Percentiles rank a stretch among this genome's conserved stretches.
phyloP scores from a whole-genome alignment of 2,113 vertebrate genomes.

The Nibea coibor region DNA sequence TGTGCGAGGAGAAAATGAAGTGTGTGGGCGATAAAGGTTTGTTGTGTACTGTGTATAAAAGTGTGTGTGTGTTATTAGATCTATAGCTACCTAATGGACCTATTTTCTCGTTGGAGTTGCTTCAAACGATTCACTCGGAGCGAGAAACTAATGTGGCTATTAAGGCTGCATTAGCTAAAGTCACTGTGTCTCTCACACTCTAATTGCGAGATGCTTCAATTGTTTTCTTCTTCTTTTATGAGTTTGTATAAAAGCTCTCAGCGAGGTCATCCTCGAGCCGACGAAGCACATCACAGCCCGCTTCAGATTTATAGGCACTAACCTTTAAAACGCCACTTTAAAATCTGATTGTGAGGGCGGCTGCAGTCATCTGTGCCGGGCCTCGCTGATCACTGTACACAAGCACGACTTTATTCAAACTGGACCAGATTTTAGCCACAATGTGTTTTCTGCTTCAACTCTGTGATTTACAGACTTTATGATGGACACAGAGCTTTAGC shows the following conservation, averaged over 20 bases:
- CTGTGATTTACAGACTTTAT: too few relatives aligned
- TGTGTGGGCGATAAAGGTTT: constrained; percentile 16
- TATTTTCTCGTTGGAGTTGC: constrained; percentile 50
- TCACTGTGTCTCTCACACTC: not conserved
- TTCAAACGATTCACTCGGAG: constrained; percentile 42
- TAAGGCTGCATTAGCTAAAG: constrained; percentile 61
- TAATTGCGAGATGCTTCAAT: constrained; percentile 25
- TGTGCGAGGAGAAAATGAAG: not conserved
- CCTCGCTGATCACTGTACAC: too few relatives aligned
- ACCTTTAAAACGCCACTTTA: not conserved
- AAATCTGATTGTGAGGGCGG: not conserved
- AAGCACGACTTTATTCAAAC: too few relatives aligned
- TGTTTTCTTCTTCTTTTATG: constrained; percentile 30
- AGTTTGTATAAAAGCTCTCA: constrained; percentile 2
- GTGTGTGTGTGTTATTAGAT: constrained; percentile 48
- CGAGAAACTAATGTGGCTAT: constrained; percentile 60
- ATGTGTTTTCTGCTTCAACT: too few relatives aligned
- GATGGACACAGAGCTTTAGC: too few relatives aligned
- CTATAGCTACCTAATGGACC: constrained; percentile 61
- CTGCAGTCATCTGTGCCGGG: too few relatives aligned
- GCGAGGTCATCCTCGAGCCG: not conserved
- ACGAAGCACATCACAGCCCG: not conserved
- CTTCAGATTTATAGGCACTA: not conserved
- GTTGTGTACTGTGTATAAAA: constrained; percentile 7
- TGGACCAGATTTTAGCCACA: too few relatives aligned